Evolutionary conservation across 2,888 invertebrate genomes (phyloP).

Genomic region (Agonum fuliginosum): DNA sequence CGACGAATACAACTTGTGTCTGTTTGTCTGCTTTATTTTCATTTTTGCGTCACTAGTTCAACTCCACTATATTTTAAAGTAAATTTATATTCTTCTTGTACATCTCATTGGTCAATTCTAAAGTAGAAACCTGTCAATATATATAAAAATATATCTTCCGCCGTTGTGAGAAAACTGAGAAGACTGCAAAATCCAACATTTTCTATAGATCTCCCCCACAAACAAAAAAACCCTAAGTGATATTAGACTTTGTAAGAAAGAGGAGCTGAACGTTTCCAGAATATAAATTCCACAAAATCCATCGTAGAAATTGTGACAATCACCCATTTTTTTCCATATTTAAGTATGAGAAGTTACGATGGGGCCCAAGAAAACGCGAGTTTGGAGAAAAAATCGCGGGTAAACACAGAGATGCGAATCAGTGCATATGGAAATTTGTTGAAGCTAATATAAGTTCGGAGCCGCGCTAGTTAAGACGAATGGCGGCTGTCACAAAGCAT

Average conservation of each 20-base stretch:
- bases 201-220: neutral
- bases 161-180: neutral
- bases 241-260: constrained; percentile 3
- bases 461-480: constrained; percentile 63
- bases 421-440: constrained; percentile 62
- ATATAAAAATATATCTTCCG: constrained; percentile 3
- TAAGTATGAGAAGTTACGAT: constrained; percentile 47
- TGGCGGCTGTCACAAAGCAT: constrained; percentile 58
- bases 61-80: no score
- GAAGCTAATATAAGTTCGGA: constrained; percentile 65
- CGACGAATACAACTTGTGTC: no score
- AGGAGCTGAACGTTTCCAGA: neutral
- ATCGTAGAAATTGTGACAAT: constrained; percentile 37
- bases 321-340: constrained; percentile 40
- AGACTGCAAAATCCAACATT: neutral
- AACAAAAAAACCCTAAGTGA: constrained; percentile 10
- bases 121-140: constrained; percentile 3
- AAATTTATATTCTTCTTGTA: neutral
- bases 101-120: constrained; percentile 8
- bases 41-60: no score
- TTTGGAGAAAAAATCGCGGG: neutral
- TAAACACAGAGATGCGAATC: constrained; percentile 22
- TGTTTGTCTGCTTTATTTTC: no score
- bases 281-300: constrained; percentile 36
- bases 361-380: constrained; percentile 10